These are phyloP conservation scores for Peribatodes rhomboidaria DNA, from an alignment of 2,888 invertebrate genomes.

Conservation along the genomic window DNA sequence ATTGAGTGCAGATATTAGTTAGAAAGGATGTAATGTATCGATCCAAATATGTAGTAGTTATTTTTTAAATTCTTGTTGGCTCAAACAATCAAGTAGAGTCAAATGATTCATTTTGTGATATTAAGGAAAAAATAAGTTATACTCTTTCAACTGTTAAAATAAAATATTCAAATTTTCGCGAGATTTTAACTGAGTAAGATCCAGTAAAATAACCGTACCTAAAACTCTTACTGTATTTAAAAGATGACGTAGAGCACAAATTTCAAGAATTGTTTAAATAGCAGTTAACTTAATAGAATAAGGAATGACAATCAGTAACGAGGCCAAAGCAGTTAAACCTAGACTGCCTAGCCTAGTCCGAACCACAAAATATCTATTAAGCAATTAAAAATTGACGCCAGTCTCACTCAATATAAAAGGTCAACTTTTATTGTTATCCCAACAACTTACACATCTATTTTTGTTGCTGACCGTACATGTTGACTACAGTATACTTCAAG, in stretches of 20 bases:
- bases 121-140: too few relatives aligned
- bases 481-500: constrained; percentile 8
- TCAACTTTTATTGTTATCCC: constrained; percentile 19
- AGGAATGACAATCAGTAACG: constrained; percentile 27
- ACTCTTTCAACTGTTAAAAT: too few relatives aligned
- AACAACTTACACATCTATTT: constrained; percentile 48
- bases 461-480: constrained; percentile 49
- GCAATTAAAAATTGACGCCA: constrained; percentile 29
- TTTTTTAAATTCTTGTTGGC: too few relatives aligned
- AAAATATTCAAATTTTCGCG: too few relatives aligned
- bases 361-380: constrained; percentile 30
- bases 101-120: too few relatives aligned
- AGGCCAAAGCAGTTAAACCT: constrained; percentile 28
- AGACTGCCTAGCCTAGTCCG: constrained; percentile 14
- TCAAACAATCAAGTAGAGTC: too few relatives aligned
- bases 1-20: too few relatives aligned
- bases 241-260: neutral
- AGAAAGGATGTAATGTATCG: too few relatives aligned
- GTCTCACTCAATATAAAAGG: constrained; percentile 19
- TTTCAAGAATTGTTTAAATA: neutral
- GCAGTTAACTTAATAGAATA: constrained; percentile 12
- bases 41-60: too few relatives aligned
- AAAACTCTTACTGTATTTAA: neutral
- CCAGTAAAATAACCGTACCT: neutral
- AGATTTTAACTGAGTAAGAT: too few relatives aligned